Base-by-base conservation (phyloP, 2,888 invertebrate genomes). In the Leucoptera coffeella region DNA sequence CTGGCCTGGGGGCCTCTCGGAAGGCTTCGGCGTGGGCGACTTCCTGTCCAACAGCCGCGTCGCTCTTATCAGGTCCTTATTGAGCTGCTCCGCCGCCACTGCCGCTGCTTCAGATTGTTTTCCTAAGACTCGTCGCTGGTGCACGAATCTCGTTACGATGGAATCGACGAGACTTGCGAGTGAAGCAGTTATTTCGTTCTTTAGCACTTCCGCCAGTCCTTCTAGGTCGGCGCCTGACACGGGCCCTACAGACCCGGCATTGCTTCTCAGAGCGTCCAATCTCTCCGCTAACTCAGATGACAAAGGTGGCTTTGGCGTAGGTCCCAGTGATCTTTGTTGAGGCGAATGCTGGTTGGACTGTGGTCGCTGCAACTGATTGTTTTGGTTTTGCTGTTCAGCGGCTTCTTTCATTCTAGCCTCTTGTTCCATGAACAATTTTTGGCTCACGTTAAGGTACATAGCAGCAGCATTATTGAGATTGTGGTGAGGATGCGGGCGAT, bases 141-240 rank as follows among this genome's bases (percentile, higher is more conserved):
- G 87, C 32, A 87, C 80, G 47, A 87, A 91, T 39, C 88, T 77
- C 14, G 86, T 81, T 32, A 94, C 79, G 32, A 93, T 86, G 12
- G 87, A 86, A 55, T 95, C 94, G 38, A 95, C 86, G 23, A 92
- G 73, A 38, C 81, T 85, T 11, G 85, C 81, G 23, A 95, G 60
- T 2, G 88, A 88, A 19, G 86, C 78, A 13, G 86, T 83, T 37
- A 95, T 85, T 69, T 95, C 94, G 27, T 80, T 82, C 64, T 95
- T 95, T 4, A 96, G 74, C 29, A 86, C 82, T 45, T 92, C 90
- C n/a, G 92, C 90, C 26, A 96, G 73, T 28, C 86, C 85, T 50
- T 92, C 89, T 5, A 93, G 71, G 45, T 93, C 93, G 3, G 85
- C 78, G 9, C 84, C 85, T 2, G 83, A 78, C 39, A 80, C 77